Conservation (phyloP, 2,113 vertebrate genomes). For the Rhegmatorhina hoffmannsi region DNA sequence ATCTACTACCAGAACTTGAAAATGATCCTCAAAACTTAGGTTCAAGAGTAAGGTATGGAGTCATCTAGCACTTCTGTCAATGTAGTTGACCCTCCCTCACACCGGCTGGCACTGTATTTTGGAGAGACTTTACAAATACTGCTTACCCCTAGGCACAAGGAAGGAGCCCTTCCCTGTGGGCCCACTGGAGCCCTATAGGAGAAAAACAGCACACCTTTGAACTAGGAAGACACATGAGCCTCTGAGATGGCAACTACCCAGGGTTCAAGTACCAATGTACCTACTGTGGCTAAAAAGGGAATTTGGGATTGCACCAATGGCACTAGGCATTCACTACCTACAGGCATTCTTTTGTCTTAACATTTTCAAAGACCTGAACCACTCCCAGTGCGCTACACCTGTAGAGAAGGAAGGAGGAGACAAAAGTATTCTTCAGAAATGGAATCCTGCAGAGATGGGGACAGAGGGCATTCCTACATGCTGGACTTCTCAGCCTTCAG, state of each 20-base stretch:
- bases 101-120: not conserved
- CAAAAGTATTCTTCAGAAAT: not conserved
- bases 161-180: not conserved
- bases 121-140: not conserved
- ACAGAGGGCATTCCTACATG: not conserved
- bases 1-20: not conserved
- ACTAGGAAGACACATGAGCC: not conserved
- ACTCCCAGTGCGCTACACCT: not conserved
- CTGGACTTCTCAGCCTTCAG: slow-evolving; percentile 9
- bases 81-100: not conserved
- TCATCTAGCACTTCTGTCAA: not conserved
- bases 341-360: not conserved
- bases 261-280: not conserved
- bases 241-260: not conserved
- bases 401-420: not conserved
- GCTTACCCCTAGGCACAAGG: not conserved
- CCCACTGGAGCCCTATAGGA: not conserved
- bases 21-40: not conserved
- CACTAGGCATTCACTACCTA: not conserved
- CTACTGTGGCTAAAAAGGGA: not conserved
- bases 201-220: not conserved
- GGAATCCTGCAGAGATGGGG: not conserved
- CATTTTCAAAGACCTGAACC: not conserved
- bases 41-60: not conserved
- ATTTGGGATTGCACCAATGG: not conserved